Evolutionary conservation across 2,797 vertebrate species (phyloP).

Genomic region (Saxicola maurus): DNA sequence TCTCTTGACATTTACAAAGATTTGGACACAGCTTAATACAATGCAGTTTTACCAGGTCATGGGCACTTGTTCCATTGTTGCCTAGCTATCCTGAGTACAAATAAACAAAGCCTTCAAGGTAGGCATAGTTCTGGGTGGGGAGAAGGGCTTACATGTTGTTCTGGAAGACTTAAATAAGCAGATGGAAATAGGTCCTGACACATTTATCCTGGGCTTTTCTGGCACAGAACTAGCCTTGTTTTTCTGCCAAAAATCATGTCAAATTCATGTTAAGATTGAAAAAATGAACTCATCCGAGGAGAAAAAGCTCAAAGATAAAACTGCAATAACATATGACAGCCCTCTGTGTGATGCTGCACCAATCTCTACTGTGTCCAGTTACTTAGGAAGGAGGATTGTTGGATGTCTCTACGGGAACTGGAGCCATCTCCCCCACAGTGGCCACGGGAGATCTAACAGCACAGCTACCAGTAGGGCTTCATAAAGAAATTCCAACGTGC

Average conservation of each 20-base stretch:
- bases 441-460: neutral
- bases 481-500: neutral
- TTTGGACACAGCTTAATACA: neutral
- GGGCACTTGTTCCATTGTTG: neutral
- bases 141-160: neutral
- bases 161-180: slow-evolving; percentile 19
- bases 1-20: neutral
- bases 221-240: neutral
- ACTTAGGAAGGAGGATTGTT: neutral
- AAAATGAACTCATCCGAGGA: neutral
- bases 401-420: fast-evolving
- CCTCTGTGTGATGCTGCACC: neutral
- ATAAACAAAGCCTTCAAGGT: slow-evolving; percentile 21
- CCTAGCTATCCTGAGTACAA: slow-evolving; percentile 3
- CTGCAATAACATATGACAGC: neutral
- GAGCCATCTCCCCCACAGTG: neutral
- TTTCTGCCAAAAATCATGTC: neutral
- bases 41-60: neutral
- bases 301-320: neutral
- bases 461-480: neutral
- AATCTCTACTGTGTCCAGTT: neutral
- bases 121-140: neutral
- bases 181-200: slow-evolving; percentile 41
- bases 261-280: neutral
- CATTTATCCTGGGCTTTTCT: neutral